phyloP scores from a whole-genome alignment of 1,140 invertebrate genomes.

The Notospermus geniculatus region DNA sequence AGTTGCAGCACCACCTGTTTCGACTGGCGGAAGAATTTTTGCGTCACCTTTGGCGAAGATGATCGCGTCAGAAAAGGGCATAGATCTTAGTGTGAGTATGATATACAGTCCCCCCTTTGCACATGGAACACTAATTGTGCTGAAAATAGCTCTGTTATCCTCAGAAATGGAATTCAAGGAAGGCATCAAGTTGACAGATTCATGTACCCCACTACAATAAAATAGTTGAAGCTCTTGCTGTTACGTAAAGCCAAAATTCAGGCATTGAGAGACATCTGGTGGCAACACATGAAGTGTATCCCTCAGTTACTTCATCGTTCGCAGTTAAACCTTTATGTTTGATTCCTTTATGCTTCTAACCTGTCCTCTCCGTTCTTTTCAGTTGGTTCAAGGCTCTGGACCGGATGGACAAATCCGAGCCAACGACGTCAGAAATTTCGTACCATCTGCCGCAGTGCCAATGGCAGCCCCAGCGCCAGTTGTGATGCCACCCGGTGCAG shows the following conservation, averaged over 20 bases:
- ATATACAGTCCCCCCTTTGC: not conserved
- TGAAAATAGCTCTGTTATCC: no score
- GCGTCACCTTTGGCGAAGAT: constrained; percentile 91
- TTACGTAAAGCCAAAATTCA: no score
- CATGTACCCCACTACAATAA: no score
- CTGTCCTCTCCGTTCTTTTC: constrained; percentile 46
- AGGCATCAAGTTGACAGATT: no score
- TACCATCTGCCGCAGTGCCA: constrained; percentile 48
- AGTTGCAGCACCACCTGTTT: constrained; percentile 53
- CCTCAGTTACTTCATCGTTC: no score
- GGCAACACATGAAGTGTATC: no score
- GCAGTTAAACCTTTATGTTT: no score
- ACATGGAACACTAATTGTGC: no score
- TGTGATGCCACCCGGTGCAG: constrained; percentile 27
- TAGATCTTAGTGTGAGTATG: constrained; percentile 69
- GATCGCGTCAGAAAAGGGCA: constrained; percentile 73
- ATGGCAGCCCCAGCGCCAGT: constrained; percentile 37
- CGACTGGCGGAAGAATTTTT: constrained; percentile 70
- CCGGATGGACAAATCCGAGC: constrained; percentile 85
- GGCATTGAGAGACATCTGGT: no score
- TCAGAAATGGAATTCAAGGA: no score
- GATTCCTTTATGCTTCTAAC: constrained; percentile 3
- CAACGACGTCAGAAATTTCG: constrained; percentile 69
- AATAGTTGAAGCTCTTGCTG: no score
- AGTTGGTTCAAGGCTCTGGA: constrained; percentile 73